These are phyloP conservation scores for Sthenelais limicola DNA, from an alignment of 2,888 invertebrate genomes.

Conservation along the genomic window DNA sequence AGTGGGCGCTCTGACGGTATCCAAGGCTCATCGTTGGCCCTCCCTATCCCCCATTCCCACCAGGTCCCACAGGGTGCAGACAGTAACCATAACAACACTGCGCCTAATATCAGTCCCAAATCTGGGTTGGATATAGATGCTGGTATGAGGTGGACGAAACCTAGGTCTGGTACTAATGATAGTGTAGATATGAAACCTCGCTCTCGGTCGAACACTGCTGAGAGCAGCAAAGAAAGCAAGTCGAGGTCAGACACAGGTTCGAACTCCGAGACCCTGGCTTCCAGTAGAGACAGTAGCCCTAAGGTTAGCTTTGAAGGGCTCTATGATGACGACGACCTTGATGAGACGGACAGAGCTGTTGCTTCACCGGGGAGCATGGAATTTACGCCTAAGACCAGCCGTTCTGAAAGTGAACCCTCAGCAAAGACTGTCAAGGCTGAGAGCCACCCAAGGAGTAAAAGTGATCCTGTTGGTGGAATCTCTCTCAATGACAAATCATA, in stretches of 20 bases:
- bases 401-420: slow-evolving; percentile 13
- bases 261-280: slow-evolving; percentile 1
- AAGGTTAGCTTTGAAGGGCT: slow-evolving; percentile 31
- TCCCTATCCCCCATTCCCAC: neutral
- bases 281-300: slow-evolving; percentile 25
- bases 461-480: too few species aligned
- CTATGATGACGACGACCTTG: slow-evolving; percentile 1
- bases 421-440: neutral
- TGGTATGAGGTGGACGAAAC: slow-evolving; percentile 1
- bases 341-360: neutral
- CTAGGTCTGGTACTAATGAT: slow-evolving; percentile 4
- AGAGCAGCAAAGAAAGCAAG: slow-evolving; percentile 10
- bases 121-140: slow-evolving; percentile 1
- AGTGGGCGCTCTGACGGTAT: neutral
- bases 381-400: neutral
- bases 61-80: neutral
- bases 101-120: slow-evolving; percentile 33
- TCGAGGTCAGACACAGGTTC: slow-evolving; percentile 21
- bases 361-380: neutral
- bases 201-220: slow-evolving; percentile 29
- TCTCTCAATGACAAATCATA: too few species aligned
- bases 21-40: neutral
- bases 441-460: neutral
- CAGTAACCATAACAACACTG: slow-evolving; percentile 7
- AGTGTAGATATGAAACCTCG: neutral